Conservation (phyloP, 2,113 vertebrate species). For the Mionectes macconnelli region DNA sequence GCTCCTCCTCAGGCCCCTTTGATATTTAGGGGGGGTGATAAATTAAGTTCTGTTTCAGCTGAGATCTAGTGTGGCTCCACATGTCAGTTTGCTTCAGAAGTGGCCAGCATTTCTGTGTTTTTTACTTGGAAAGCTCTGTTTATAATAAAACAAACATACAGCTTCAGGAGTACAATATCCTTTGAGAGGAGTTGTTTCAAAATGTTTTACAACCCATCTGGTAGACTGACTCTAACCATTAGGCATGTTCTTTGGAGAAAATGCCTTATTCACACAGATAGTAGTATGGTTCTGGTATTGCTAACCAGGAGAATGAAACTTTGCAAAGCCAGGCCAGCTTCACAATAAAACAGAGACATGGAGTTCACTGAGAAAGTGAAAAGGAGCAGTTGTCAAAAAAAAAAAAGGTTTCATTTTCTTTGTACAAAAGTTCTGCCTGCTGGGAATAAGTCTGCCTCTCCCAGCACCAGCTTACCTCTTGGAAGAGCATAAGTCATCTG, state of each 20-base stretch:
- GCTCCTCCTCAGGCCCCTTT: neutral
- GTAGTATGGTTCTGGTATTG: conserved; percentile 53
- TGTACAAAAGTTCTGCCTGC: conserved; percentile 12
- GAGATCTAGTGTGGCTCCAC: neutral
- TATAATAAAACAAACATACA: conserved; percentile 56
- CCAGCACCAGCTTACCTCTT: neutral
- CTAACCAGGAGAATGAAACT: conserved; percentile 27
- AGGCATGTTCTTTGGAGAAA: conserved; percentile 54
- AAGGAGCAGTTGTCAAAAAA: conserved; percentile 11
- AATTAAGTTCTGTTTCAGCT: conserved; percentile 29
- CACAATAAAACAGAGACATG: conserved; percentile 51
- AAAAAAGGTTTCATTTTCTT: conserved; percentile 23
- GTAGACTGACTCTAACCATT: conserved; percentile 46
- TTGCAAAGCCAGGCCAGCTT: conserved; percentile 45
- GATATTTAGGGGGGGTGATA: neutral
- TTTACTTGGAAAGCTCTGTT: conserved; percentile 43
- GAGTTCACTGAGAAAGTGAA: conserved; percentile 45
- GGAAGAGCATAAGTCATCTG: neutral
- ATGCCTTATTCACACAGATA: conserved; percentile 62
- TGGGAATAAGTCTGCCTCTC: neutral
- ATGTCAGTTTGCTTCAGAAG: conserved; percentile 20
- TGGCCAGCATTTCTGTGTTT: conserved; percentile 12
- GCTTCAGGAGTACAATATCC: conserved; percentile 41
- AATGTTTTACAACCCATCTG: conserved; percentile 75
- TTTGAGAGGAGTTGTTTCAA: conserved; percentile 67